These are phyloP conservation scores for Drosophila algonquin DNA, from an alignment of 2,888 invertebrate species.

Conservation along the genomic window DNA sequence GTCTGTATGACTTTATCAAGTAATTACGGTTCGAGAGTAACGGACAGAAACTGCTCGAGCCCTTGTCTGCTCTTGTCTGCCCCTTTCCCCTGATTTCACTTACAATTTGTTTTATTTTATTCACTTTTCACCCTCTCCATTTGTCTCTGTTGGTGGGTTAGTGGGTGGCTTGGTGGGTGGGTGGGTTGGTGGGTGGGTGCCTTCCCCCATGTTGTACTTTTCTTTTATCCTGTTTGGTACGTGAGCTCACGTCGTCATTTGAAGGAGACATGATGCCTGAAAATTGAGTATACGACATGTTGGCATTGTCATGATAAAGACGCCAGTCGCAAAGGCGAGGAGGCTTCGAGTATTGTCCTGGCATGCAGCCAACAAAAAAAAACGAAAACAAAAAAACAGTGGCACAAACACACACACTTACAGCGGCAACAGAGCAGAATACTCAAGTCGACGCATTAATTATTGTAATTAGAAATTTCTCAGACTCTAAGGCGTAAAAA, in stretches of 20 bases:
- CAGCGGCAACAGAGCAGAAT: constrained; percentile 22
- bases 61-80: too few species aligned
- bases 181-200: too few species aligned
- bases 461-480: constrained; percentile 72
- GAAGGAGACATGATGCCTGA: constrained; percentile 52
- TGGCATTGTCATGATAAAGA: constrained; percentile 58
- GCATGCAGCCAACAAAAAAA: constrained; percentile 28
- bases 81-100: constrained; percentile 27
- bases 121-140: constrained; percentile 10
- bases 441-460: constrained; percentile 63
- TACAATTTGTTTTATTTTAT: constrained; percentile 40
- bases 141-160: too few species aligned
- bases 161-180: too few species aligned
- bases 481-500: constrained; percentile 21
- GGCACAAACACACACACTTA: background rate
- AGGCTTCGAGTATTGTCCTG: constrained; percentile 41
- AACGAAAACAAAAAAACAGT: constrained; percentile 1
- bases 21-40: background rate
- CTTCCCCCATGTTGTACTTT: background rate
- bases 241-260: constrained; percentile 69
- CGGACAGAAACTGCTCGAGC: too few species aligned
- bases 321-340: constrained; percentile 26
- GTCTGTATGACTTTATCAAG: background rate
- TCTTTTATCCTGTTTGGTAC: constrained; percentile 40
- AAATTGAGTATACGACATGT: constrained; percentile 72